These are phyloP conservation scores for Sapayoa aenigma DNA, from an alignment of 2,113 vertebrate genomes.

Conservation along the genomic window DNA sequence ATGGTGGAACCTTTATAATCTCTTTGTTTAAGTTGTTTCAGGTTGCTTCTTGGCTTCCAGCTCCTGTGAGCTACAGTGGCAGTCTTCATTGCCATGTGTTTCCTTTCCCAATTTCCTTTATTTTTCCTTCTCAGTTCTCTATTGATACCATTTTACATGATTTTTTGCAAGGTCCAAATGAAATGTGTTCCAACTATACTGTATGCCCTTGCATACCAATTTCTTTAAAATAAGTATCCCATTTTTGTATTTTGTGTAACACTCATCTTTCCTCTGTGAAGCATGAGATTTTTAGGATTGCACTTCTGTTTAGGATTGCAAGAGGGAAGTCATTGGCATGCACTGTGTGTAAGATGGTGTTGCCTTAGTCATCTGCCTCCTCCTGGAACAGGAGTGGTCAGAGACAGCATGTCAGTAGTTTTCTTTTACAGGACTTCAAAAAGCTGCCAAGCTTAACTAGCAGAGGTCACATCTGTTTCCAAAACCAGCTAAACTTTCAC, in stretches of 20 bases:
- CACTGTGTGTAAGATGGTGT: neutral
- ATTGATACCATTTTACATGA: neutral
- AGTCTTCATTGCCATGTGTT: neutral
- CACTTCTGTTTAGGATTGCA: neutral
- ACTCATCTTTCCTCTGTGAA: neutral
- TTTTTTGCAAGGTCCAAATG: neutral
- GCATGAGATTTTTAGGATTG: neutral
- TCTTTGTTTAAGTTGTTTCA: neutral
- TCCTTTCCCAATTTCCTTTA: neutral
- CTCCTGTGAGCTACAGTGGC: neutral
- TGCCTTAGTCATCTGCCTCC: neutral
- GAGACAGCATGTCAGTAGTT: neutral
- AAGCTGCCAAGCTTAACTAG: neutral
- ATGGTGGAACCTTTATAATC: neutral
- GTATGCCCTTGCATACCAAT: neutral
- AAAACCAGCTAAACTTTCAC: neutral
- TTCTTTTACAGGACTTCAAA: neutral
- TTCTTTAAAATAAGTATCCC: neutral
- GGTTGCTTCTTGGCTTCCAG: neutral
- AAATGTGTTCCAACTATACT: neutral
- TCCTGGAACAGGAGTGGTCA: constrained; percentile 18
- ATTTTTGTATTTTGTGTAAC: neutral
- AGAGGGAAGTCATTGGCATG: neutral
- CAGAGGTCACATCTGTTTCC: neutral
- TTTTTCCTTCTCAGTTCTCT: neutral